Conservation (phyloP, 1,140 invertebrate species). For the Ditylenchus dipsaci region DNA sequence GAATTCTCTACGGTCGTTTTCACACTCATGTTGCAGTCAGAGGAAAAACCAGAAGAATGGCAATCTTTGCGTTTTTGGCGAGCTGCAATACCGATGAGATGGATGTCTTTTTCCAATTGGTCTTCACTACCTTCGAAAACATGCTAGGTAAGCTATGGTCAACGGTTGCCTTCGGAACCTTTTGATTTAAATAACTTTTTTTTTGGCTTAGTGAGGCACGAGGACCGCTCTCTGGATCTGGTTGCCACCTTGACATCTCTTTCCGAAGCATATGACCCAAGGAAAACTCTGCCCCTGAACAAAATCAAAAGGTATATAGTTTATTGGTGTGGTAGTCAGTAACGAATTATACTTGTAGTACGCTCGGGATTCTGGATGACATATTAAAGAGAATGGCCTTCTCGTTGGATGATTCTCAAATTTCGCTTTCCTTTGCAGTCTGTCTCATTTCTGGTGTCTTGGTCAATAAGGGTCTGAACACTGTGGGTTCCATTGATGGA, state of each 20-base stretch:
- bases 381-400: conserved; percentile 7
- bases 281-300: conserved; percentile 7
- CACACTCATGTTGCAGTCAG: conserved; percentile 10
- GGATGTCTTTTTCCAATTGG: conserved; percentile 8
- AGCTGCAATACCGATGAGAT: conserved; percentile 12
- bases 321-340: neutral
- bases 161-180: neutral
- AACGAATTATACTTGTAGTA: neutral
- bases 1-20: conserved; percentile 16
- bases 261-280: conserved; percentile 6
- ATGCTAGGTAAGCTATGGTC: conserved; percentile 3
- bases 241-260: neutral
- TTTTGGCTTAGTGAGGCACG: neutral
- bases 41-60: conserved; percentile 15
- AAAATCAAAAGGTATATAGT: conserved; percentile 15
- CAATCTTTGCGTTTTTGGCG: conserved; percentile 12
- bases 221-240: neutral
- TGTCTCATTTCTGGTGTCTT: conserved; percentile 6
- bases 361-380: conserved; percentile 8
- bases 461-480: neutral
- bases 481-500: neutral
- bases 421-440: neutral
- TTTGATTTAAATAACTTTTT: conserved; percentile 1
- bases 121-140: conserved; percentile 1
- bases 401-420: conserved; percentile 14